Evolutionary conservation across 2,113 vertebrate species (phyloP).

Genomic region (Fukomys damarensis): DNA sequence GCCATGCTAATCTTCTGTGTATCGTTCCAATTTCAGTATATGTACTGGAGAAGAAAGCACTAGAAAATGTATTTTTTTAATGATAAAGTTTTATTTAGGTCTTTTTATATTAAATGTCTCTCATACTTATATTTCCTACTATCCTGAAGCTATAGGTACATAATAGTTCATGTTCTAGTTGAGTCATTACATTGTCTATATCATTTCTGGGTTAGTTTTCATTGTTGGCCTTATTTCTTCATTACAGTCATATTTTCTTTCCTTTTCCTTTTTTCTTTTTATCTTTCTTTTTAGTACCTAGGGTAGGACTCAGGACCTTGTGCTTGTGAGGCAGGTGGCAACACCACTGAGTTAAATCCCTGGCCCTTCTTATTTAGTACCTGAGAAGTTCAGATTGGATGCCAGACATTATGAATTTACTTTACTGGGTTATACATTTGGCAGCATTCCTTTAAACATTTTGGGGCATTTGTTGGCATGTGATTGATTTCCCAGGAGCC

Average conservation of each 20-base stretch:
- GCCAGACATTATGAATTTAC: neutral
- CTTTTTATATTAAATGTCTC: neutral
- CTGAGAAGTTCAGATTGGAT: neutral
- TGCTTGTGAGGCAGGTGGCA: too few relatives aligned
- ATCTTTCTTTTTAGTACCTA: too few relatives aligned
- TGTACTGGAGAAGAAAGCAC: too few relatives aligned
- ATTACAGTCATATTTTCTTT: neutral
- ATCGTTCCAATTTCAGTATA: too few relatives aligned
- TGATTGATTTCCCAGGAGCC: neutral
- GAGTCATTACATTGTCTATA: neutral
- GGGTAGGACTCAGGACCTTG: too few relatives aligned
- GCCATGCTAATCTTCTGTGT: too few relatives aligned
- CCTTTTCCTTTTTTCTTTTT: too few relatives aligned
- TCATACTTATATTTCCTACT: neutral
- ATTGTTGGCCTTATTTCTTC: neutral
- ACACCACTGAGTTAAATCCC: too few relatives aligned
- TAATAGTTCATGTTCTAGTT: neutral
- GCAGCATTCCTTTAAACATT: neutral
- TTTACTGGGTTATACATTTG: neutral
- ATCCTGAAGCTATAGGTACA: neutral
- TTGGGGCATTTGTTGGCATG: neutral
- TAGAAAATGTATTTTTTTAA: neutral
- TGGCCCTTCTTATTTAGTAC: neutral
- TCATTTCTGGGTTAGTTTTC: neutral
- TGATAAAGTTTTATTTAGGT: neutral